Conservation (phyloP, 1,140 invertebrate genomes). For the Camponotus vicinus region DNA sequence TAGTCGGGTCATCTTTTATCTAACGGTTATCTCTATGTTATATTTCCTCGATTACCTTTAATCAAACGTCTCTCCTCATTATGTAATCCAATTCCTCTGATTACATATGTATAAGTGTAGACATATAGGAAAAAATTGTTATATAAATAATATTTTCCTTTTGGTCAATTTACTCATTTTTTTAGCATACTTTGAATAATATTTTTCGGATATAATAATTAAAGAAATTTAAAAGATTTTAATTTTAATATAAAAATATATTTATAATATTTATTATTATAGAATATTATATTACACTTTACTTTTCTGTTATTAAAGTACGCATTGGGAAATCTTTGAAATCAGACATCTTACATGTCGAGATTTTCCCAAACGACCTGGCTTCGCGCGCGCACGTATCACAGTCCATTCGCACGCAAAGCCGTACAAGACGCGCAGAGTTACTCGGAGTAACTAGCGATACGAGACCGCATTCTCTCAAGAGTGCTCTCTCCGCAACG, state of each 20-base stretch:
- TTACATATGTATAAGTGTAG: neutral
- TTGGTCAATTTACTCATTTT: neutral
- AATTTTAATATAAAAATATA: neutral
- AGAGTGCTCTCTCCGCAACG: neutral
- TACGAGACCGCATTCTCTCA: slow-evolving; percentile 40
- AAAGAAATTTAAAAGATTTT: neutral
- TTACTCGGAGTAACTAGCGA: slow-evolving; percentile 55
- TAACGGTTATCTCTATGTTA: slow-evolving; percentile 17
- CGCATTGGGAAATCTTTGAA: neutral
- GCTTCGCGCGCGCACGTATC: neutral
- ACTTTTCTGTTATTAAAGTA: neutral
- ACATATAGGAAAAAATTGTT: neutral
- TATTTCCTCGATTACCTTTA: neutral
- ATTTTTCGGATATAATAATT: neutral
- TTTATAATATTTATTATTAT: slow-evolving; percentile 14
- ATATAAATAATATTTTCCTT: neutral
- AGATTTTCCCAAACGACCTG: slow-evolving; percentile 1
- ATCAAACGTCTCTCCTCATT: neutral
- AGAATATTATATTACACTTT: neutral
- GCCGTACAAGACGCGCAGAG: slow-evolving; percentile 40
- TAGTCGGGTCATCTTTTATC: slow-evolving; percentile 2
- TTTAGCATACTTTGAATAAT: no score
- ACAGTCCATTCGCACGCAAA: slow-evolving; percentile 47
- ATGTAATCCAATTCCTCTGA: neutral
- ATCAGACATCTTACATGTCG: neutral